phyloP scores from a whole-genome alignment of 2,797 vertebrate species.

The Amazona ochrocephala region DNA sequence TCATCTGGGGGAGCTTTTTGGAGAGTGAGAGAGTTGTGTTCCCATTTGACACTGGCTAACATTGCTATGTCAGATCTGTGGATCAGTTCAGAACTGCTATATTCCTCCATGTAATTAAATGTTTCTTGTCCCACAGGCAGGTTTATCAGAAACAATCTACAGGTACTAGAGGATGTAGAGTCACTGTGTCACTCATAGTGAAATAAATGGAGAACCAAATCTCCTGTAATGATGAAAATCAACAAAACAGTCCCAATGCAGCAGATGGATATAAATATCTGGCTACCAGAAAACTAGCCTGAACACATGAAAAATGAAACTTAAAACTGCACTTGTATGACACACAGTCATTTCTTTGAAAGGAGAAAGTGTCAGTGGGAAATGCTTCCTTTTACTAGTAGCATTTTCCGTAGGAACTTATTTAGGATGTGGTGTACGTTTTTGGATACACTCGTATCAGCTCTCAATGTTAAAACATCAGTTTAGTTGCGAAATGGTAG shows the following conservation, averaged over 20 bases:
- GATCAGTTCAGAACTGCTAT: background rate
- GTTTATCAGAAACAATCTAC: background rate
- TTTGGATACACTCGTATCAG: background rate
- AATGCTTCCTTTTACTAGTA: background rate
- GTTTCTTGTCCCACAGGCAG: background rate
- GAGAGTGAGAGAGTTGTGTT: background rate
- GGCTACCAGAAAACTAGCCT: background rate
- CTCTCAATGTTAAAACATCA: background rate
- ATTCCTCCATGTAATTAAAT: background rate
- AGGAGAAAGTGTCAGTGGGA: background rate
- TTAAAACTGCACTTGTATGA: background rate
- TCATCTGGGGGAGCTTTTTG: background rate
- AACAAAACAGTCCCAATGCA: background rate
- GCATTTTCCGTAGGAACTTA: background rate
- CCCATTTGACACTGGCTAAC: background rate
- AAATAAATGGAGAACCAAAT: background rate
- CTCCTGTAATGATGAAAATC: background rate
- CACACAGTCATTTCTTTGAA: background rate
- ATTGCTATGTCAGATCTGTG: background rate
- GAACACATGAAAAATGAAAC: background rate
- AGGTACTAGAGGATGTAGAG: background rate
- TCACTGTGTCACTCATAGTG: background rate
- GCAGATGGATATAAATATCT: background rate
- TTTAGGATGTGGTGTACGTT: background rate
- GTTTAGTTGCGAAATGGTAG: background rate